A percentile compares a stretch with the other conserved stretches of the same genome.
These are phyloP conservation scores for Brachyptera putata DNA, from an alignment of 2,888 invertebrate genomes.

Conservation along the genomic window DNA sequence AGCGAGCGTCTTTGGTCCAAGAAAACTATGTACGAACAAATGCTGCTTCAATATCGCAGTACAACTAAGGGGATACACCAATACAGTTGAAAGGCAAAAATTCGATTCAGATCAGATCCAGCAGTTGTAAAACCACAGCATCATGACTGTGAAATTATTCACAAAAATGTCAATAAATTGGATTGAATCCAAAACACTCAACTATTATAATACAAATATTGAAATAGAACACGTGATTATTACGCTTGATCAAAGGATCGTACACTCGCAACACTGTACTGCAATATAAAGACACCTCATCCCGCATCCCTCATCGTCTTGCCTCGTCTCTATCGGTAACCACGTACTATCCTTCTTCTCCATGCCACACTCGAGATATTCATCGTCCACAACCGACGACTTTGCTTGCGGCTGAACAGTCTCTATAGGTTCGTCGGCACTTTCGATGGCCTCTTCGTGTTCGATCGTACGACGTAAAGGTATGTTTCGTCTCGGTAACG, in stretches of 20 bases:
- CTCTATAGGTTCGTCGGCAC: not conserved
- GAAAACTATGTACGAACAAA: too few species aligned
- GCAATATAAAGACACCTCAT: constrained; percentile 2
- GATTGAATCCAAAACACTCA: too few species aligned
- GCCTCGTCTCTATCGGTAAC: not conserved
- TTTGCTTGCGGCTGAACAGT: not conserved
- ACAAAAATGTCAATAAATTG: too few species aligned
- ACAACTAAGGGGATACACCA: too few species aligned
- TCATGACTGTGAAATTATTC: too few species aligned
- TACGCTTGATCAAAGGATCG: constrained; percentile 10
- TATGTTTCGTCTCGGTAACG: not conserved
- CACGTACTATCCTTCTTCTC: not conserved
- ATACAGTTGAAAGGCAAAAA: too few species aligned
- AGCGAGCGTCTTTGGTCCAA: too few species aligned
- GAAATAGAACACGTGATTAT: too few species aligned
- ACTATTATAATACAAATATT: too few species aligned
- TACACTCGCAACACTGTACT: constrained; percentile 16
- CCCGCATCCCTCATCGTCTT: constrained; percentile 11
- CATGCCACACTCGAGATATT: not conserved
- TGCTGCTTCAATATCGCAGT: too few species aligned
- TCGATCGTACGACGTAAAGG: constrained; percentile 5
- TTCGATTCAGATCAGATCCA: too few species aligned
- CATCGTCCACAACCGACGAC: not conserved
- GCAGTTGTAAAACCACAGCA: too few species aligned
- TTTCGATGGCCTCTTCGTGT: constrained; percentile 13